These are phyloP conservation scores for Carlito syrichta DNA, from an alignment of 2,113 vertebrate species.

Conservation along the genomic window DNA sequence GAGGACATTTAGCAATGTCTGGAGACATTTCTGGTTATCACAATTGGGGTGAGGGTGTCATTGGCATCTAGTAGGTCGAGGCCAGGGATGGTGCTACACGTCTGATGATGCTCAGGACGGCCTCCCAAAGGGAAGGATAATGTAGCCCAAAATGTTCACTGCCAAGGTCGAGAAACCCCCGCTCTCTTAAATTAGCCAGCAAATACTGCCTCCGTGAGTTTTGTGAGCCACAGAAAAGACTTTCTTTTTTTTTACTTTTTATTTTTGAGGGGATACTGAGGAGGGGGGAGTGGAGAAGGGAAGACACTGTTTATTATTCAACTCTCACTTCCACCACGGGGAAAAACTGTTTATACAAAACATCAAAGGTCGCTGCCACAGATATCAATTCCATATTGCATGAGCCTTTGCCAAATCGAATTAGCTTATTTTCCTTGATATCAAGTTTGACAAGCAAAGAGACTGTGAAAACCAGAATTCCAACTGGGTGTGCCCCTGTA, in stretches of 20 bases:
- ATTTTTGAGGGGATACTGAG: neutral
- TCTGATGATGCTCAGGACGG: accelerated
- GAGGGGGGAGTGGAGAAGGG: conserved; percentile 38
- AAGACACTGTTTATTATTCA: conserved; percentile 84
- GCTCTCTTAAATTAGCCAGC: neutral
- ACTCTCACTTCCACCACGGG: conserved; percentile 75
- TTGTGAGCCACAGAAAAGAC: neutral
- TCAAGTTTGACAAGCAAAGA: conserved; percentile 87
- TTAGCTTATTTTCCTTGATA: conserved; percentile 87
- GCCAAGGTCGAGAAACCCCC: neutral
- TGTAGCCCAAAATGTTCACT: no score
- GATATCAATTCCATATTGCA: conserved; percentile 80
- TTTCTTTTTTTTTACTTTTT: neutral
- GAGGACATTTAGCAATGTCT: neutral
- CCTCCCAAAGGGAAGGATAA: neutral
- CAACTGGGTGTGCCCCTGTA: conserved; percentile 82
- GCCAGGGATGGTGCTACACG: no score
- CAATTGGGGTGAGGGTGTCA: accelerated
- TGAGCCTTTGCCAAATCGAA: conserved; percentile 85
- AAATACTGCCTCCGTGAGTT: neutral
- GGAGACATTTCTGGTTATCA: neutral
- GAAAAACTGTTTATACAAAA: conserved; percentile 81
- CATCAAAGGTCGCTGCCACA: conserved; percentile 82
- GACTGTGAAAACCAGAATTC: conserved; percentile 85
- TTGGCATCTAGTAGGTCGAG: neutral